Base-by-base conservation (phyloP, 2,797 vertebrate species). In the Enteromius viviparus region DNA sequence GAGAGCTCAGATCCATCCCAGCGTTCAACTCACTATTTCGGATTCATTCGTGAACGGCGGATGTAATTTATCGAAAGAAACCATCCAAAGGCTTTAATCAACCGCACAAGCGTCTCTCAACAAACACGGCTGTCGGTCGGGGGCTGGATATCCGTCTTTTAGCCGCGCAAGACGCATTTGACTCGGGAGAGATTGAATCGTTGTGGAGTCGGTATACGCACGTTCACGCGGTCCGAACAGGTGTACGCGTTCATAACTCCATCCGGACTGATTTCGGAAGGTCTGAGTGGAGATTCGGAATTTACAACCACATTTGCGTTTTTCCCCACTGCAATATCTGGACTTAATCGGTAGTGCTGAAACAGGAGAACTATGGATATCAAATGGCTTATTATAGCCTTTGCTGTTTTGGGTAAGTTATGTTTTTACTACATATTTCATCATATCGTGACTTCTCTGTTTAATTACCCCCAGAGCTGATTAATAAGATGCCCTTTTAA, bases 381-480 rank as follows among this genome's bases (percentile, higher is more conserved):
- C 92, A 90, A 89, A 89, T 92, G 91, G 90, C 91, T 93, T 74
- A 86, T 93, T 58, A 83, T 94, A 29, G 89, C 88, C 75, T 93
- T 86, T 55, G 88, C 91, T 87, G 90, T 94, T 89, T 86, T 94
- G 26, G 94, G 94, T 95, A 92, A 95, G 95, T 94, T 82, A 76
- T 26, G 5, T 21, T 71, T 51, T 51, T 74, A 47, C 23, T 23
- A 45, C 29, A 23, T 1, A 58, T 58, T 75, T 80, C 3, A 58
- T 65, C 32, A 74, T 58, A 66, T 4, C 32, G 17, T n/a, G 58
- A 51, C 45, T 6, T 14, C 34, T 10, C 17, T 10, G 55, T 72
- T 75, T 74, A 81, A 51, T 65, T 40, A 65, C 3, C 12, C 58
- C 9, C 0, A 29, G 58, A 55, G 32, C 2, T 82, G 32, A 66